These are phyloP conservation scores for Hylomyscus alleni DNA, from an alignment of 2,797 vertebrate species.

Conservation along the genomic window DNA sequence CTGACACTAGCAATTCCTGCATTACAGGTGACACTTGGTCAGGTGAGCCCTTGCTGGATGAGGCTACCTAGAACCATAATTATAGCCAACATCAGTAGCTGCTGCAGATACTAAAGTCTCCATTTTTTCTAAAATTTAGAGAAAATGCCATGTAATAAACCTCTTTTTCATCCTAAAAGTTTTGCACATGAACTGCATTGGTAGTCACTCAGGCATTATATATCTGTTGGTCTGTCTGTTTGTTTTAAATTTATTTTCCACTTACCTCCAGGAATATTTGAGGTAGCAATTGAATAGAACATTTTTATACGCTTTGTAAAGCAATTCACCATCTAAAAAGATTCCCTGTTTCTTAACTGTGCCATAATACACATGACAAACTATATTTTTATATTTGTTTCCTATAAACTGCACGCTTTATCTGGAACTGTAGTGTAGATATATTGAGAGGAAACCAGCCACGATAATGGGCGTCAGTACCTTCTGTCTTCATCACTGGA, in stretches of 20 bases:
- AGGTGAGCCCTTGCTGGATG: not conserved
- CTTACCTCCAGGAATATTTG: slow-evolving; percentile 71
- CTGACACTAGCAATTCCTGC: not conserved
- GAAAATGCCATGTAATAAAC: slow-evolving; percentile 8
- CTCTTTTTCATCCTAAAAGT: not conserved
- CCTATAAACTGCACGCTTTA: slow-evolving; percentile 75
- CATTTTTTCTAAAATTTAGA: not conserved
- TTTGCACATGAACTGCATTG: slow-evolving; percentile 7
- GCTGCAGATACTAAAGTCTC: not conserved
- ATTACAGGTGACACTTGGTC: not conserved
- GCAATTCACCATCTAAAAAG: slow-evolving; percentile 73
- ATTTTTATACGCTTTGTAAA: slow-evolving; percentile 72
- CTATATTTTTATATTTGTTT: slow-evolving; percentile 83
- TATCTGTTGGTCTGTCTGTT: slow-evolving; percentile 67
- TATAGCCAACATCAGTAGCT: not conserved
- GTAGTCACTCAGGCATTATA: slow-evolving; percentile 12
- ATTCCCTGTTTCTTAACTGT: slow-evolving; percentile 78
- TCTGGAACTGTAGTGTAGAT: slow-evolving; percentile 74
- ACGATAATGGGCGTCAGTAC: slow-evolving; percentile 73
- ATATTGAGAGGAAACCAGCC: slow-evolving; percentile 73
- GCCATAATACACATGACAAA: slow-evolving; percentile 74
- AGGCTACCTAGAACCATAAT: not conserved
- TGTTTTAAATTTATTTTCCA: slow-evolving; percentile 73
- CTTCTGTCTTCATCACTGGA: slow-evolving; percentile 80
- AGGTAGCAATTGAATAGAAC: slow-evolving; percentile 72